Base-by-base conservation (phyloP, 2,797 vertebrate genomes). In the Sphaeramia orbicularis region DNA sequence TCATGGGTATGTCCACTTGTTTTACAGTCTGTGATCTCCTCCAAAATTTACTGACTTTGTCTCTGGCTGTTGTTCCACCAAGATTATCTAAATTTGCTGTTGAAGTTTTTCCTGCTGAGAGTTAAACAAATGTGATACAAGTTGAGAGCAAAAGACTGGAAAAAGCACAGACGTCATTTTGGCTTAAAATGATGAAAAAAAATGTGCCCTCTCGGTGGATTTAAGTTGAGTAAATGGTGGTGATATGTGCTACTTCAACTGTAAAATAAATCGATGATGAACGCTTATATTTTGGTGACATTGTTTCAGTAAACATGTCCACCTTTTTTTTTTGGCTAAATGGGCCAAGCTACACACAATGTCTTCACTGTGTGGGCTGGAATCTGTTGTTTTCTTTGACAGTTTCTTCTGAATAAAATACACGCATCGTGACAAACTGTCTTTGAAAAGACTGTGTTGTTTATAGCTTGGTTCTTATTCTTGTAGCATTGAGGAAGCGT, bases 231-330 rank as follows among this genome's bases (percentile, higher is more conserved):
- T 49, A 38, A 74, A 53, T 51, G 45, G 15, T 62, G 59, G 67
- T 74, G 45, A 56, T 56, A 74, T 67, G 45, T 21, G 56, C 19
- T 49, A 37, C 43, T 65, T 57, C 2, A 15, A 61, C 41, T 10
- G 47, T 21, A 61, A 68, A 71, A 63, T 65, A 51, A 63, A 56
- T 14, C 48, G 4, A 55, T 42, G 64, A 81, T 79, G 60, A 83
- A 78, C 83, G 67, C 76, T 61, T 24, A 76, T 35, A 48, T 47
- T 58, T 45, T 24, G 48, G 45, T 51, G 44, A 64, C 47, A 78
- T 42, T 76, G 59, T 70, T 80, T 67, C 40, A 37, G 62, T 61
- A 57, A 68, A 78, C 21, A 78, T 11, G 50, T 49, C 41, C 32
- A 19, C n/a, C 12, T 27, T 50, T 55, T 27, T 50, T 55, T 65